Percentiles rank a stretch among this genome's conserved stretches.
phyloP scores from a whole-genome alignment of 2,888 invertebrate species.

The Pristionchus arcanus region DNA sequence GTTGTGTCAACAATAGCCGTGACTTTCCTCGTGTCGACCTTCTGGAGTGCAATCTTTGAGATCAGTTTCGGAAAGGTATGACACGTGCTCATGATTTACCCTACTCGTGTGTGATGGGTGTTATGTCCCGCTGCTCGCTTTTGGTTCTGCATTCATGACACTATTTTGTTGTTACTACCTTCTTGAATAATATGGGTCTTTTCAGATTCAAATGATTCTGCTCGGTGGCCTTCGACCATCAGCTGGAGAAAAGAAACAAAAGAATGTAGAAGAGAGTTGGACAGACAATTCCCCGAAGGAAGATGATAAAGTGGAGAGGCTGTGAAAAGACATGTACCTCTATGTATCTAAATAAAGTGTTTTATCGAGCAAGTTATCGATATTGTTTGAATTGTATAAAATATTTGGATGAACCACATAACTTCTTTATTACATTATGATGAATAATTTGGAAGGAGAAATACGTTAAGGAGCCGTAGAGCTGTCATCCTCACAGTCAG shows the following conservation, averaged over 20 bases:
- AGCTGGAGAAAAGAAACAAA: background rate
- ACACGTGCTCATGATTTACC: too few species aligned
- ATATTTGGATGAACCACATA: too few species aligned
- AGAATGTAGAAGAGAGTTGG: slow-evolving; percentile 19
- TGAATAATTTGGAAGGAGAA: too few species aligned
- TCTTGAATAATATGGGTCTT: too few species aligned
- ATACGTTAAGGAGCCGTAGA: too few species aligned
- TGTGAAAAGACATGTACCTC: background rate
- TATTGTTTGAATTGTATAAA: too few species aligned
- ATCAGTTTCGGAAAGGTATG: slow-evolving; percentile 52
- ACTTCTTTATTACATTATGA: too few species aligned
- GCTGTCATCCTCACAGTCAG: too few species aligned
- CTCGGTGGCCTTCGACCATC: slow-evolving; percentile 25
- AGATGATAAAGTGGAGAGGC: background rate
- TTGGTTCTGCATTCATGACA: too few species aligned
- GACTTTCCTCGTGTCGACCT: background rate
- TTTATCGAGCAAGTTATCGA: background rate
- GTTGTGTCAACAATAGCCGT: background rate
- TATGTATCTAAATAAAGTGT: background rate
- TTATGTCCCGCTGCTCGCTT: too few species aligned
- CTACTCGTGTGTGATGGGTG: too few species aligned
- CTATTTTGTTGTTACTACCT: too few species aligned
- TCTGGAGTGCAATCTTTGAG: slow-evolving; percentile 53
- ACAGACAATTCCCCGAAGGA: background rate
- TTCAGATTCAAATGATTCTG: slow-evolving; percentile 37